Conservation (phyloP, 1,140 invertebrate species). For the Phocides pigmalion region DNA sequence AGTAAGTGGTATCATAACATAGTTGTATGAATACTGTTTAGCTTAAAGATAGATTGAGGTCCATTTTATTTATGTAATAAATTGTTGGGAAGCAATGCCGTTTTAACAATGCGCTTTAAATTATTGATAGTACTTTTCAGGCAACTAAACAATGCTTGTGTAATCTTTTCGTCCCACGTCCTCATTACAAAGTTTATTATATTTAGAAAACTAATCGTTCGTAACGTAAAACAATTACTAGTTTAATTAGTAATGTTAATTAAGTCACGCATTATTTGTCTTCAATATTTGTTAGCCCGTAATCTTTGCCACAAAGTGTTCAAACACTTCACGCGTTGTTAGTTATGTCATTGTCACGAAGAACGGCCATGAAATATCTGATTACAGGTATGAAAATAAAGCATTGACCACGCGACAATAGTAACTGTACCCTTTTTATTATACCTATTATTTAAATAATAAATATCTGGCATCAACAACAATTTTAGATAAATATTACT, state of each 20-base stretch:
- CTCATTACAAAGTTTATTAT: constrained; percentile 10
- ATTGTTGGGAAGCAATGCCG: too few relatives aligned
- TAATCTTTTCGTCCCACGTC: constrained; percentile 8
- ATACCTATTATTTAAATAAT: constrained; percentile 32
- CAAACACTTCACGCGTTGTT: constrained; percentile 24
- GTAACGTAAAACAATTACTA: neutral
- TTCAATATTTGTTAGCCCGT: constrained; percentile 5
- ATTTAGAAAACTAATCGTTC: neutral
- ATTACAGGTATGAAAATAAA: constrained; percentile 34
- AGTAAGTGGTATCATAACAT: too few relatives aligned
- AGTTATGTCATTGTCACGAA: constrained; percentile 40
- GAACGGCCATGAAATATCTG: constrained; percentile 39
- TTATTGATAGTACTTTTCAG: neutral
- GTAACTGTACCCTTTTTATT: constrained; percentile 15
- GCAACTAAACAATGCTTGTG: neutral
- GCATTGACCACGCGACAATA: constrained; percentile 36
- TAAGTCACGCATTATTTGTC: constrained; percentile 16
- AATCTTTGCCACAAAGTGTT: constrained; percentile 6
- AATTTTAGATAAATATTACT: too few relatives aligned
- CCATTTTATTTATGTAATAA: too few relatives aligned
- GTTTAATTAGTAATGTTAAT: neutral
- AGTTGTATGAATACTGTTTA: too few relatives aligned
- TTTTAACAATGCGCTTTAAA: too few relatives aligned
- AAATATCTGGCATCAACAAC: constrained; percentile 21
- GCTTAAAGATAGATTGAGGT: too few relatives aligned